Percentiles rank a stretch among this genome's conserved stretches.
These are phyloP conservation scores for Axea sp. DNA, from an alignment of 2,888 invertebrate genomes.

Conservation along the genomic window DNA sequence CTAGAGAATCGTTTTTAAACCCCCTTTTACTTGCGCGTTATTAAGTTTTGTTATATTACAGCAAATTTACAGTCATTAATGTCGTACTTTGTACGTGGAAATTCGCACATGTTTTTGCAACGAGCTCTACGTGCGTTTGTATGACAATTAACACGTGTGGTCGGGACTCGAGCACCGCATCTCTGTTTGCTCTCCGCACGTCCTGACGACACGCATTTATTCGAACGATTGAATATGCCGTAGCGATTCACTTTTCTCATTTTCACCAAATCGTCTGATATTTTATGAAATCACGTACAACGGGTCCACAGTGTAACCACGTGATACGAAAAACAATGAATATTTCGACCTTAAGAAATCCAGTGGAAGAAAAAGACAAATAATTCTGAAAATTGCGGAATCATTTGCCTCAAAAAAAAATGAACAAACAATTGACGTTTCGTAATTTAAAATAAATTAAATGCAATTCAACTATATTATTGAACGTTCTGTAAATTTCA, in stretches of 20 bases:
- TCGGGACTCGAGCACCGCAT: constrained; percentile 62
- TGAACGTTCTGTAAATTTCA: too few relatives aligned
- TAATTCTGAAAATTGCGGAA: too few relatives aligned
- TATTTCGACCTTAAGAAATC: constrained; percentile 1
- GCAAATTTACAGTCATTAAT: constrained; percentile 59
- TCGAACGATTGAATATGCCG: constrained; percentile 63
- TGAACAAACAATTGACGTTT: too few relatives aligned
- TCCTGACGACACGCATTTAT: constrained; percentile 63
- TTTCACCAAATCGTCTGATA: constrained; percentile 52
- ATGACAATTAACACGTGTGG: constrained; percentile 70
- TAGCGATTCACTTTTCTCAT: constrained; percentile 60
- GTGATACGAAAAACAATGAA: background rate
- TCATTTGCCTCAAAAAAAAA: background rate
- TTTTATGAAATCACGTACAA: constrained; percentile 54
- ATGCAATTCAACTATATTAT: too few relatives aligned
- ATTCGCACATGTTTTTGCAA: constrained; percentile 66
- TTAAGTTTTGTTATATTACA: constrained; percentile 57
- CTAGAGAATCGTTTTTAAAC: constrained; percentile 36
- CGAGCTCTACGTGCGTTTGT: constrained; percentile 64
- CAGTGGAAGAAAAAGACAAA: background rate
- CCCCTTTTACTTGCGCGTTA: constrained; percentile 28
- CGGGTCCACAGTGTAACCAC: constrained; percentile 13
- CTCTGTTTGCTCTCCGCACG: constrained; percentile 59
- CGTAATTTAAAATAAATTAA: too few relatives aligned
- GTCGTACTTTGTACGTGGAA: constrained; percentile 57